Evolutionary conservation across 2,113 vertebrate species (phyloP).

Genomic region (Erythrocercus mccallii): DNA sequence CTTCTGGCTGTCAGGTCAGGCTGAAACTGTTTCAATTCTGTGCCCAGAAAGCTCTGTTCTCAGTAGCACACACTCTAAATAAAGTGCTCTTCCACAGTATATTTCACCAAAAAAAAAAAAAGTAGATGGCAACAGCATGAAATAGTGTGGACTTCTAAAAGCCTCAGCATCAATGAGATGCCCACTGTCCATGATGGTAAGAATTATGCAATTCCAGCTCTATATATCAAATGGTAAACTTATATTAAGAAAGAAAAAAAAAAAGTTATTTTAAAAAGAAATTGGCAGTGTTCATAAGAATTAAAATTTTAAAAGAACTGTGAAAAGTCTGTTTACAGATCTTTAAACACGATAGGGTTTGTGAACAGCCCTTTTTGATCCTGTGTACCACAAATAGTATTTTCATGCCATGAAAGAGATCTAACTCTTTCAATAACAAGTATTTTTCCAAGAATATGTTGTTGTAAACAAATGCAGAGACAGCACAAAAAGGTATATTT

Average conservation of each 20-base stretch:
- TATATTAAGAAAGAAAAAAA: not conserved
- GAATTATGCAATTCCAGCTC: not conserved
- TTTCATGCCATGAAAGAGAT: not conserved
- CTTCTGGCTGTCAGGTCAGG: not conserved
- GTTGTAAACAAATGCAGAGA: not conserved
- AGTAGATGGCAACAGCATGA: not conserved
- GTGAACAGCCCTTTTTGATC: not conserved
- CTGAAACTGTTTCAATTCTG: not conserved
- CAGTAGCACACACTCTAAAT: not conserved
- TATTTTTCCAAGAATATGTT: not conserved
- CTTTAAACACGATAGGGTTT: not conserved
- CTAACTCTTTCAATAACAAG: not conserved
- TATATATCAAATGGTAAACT: not conserved
- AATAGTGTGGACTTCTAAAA: not conserved
- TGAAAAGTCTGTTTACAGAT: not conserved
- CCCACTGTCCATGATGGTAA: not conserved
- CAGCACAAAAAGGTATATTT: not conserved
- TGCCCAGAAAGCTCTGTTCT: not conserved
- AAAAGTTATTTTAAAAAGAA: not conserved
- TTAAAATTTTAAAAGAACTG: not conserved
- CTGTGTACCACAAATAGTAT: not conserved
- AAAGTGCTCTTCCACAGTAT: not conserved
- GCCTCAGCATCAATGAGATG: not conserved
- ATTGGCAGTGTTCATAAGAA: not conserved
- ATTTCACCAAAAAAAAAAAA: not conserved